Evolutionary conservation across 2,888 invertebrate species (phyloP), one percentile per base, ranked within the genome.

Genomic region (Apodemia duryi): DNA sequence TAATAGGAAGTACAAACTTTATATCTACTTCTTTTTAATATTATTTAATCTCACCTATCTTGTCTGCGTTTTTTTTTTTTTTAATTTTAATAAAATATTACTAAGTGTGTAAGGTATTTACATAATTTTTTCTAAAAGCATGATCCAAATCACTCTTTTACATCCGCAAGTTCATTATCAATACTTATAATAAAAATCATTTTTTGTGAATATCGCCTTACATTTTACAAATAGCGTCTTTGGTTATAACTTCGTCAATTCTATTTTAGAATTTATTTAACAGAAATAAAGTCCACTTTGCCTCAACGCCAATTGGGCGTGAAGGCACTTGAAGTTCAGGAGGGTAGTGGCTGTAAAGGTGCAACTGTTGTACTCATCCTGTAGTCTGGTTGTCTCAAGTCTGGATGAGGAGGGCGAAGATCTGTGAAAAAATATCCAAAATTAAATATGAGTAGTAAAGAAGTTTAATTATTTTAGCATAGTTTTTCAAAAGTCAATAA

Each of bases 281-380:
- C 46, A 52, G 51, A 61, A 10, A 64, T 67, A 52, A 65, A 35
- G 52, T 66, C 7, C 62, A 46, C 62, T 46, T 46, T 60, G 90
- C 90, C 90, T 91, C 69, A 90, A 77, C 91, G 90, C 91, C 91
- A 91, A 61, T 35, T 62, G 32, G 91, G 90, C 90, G 87, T 85
- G 76, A 90, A 91, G 91, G 91, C 91, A 66, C 86, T 79, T 65
- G 88, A 75, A 69, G 84, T 88, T 91, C 91, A 91, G 83, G 91
- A 91, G 6, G 91, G 85, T 51, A 91, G 76, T 0, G 91, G 85
- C 73, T 91, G 91, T 35, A 90, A 75, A 2, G 89, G 86, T 0
- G 87, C 85, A 13, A 86, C 86, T 3, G 80, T 71, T 67, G 81
- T 73, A 74, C 78, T 78, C 79, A 86, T 74, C 63, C 91, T 77